Evolutionary conservation across 23 tunicate species (phyloP).

Genomic region (Trididemnum clinides): DNA sequence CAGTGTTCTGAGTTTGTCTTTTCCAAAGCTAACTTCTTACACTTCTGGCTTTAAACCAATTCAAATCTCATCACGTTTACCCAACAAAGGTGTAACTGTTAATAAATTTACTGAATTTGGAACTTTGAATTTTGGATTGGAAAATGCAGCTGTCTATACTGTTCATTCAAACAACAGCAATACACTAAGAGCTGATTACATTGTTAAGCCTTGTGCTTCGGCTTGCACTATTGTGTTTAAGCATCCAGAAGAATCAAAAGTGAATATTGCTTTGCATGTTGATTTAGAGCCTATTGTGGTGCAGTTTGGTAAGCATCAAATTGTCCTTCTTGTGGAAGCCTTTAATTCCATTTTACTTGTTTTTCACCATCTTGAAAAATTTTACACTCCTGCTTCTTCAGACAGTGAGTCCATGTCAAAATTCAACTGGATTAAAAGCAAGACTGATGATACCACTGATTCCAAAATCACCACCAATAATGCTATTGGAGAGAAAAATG

Average conservation of each 20-base stretch:
- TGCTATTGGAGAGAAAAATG: neutral
- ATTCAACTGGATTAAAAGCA: neutral
- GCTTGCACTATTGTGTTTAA: constrained; percentile 63
- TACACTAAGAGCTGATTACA: neutral
- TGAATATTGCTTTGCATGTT: constrained; percentile 43
- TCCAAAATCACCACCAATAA: neutral
- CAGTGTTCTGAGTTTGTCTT: neutral
- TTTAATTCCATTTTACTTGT: neutral
- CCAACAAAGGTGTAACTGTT: constrained; percentile 28
- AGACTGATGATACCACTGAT: constrained; percentile 1
- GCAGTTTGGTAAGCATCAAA: constrained; percentile 22
- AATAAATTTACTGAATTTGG: constrained; percentile 58
- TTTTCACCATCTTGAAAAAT: neutral
- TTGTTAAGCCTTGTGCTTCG: constrained; percentile 46
- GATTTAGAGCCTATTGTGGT: constrained; percentile 64
- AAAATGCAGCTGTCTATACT: constrained; percentile 42
- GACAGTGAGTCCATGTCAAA: neutral
- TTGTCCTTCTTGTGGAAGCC: constrained; percentile 6
- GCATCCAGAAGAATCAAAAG: neutral
- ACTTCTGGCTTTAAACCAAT: constrained; percentile 62
- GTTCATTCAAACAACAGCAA: neutral
- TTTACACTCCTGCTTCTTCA: neutral
- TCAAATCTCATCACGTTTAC: constrained; percentile 30
- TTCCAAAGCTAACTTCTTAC: constrained; percentile 28
- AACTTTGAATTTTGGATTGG: constrained; percentile 53